Evolutionary conservation across 2,888 invertebrate species (phyloP).

Genomic region (Alviniconcha strummeri): DNA sequence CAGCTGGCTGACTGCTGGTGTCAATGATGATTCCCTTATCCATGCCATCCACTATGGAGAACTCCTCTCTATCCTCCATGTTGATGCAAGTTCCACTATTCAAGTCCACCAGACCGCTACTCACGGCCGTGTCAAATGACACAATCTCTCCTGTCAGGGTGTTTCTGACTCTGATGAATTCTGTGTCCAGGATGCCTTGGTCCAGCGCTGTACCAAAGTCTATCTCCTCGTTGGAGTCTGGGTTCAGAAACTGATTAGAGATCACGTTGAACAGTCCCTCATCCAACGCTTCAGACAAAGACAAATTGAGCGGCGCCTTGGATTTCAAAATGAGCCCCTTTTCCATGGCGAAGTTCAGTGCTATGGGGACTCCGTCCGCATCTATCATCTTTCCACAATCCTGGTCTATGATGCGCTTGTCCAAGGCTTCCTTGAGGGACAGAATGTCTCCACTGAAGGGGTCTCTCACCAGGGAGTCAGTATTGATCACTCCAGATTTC

Average conservation of each 20-base stretch:
- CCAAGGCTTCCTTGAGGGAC: constrained; percentile 63
- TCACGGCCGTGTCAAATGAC: constrained; percentile 56
- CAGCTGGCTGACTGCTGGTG: constrained; percentile 59
- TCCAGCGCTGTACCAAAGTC: constrained; percentile 56
- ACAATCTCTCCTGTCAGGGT: constrained; percentile 53
- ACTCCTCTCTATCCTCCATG: constrained; percentile 49
- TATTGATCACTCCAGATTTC: constrained; percentile 56
- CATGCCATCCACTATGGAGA: constrained; percentile 60
- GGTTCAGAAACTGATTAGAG: constrained; percentile 60
- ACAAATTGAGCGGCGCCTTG: constrained; percentile 61
- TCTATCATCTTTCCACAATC: constrained; percentile 66
- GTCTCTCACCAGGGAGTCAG: constrained; percentile 63
- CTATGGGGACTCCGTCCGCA: constrained; percentile 59
- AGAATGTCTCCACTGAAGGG: constrained; percentile 64
- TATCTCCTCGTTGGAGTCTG: constrained; percentile 61
- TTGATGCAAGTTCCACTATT: constrained; percentile 54
- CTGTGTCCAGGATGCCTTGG: constrained; percentile 58
- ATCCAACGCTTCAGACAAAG: constrained; percentile 64
- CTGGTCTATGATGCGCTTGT: constrained; percentile 62
- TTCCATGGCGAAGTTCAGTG: constrained; percentile 65
- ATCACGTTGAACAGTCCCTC: constrained; percentile 64
- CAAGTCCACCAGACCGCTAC: constrained; percentile 55
- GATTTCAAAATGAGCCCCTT: constrained; percentile 63
- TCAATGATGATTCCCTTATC: constrained; percentile 64
- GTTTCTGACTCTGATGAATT: constrained; percentile 56